Base-by-base conservation (phyloP, 2,113 vertebrate genomes). In the Neomonachus schauinslandi region DNA sequence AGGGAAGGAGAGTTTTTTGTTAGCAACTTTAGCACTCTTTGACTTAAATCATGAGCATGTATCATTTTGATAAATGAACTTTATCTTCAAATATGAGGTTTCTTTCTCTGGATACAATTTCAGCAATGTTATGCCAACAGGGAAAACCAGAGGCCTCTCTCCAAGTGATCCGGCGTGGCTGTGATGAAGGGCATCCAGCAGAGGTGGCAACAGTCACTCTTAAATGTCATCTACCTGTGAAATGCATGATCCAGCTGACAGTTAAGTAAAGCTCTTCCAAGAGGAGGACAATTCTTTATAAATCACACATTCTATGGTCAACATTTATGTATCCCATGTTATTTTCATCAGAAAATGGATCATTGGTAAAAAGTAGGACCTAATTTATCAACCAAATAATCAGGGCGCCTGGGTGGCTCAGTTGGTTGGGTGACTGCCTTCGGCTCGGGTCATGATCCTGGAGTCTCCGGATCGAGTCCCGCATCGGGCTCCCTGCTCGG, bases 261-360 rank as follows among this genome's bases (percentile, higher is more conserved):
- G 13, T 16, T 96, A 76, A 96, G 92, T 2, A 82, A 59, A 97
- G 94, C 77, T 71, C 80, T 90, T 92, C 91, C 13, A 76, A 97
- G 61, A 16, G 97, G 95, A 98, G 80, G 92, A 81, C 95, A 97
- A 33, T 55, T 93, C 51, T 84, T 98, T 71, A 83, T 13, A 65
- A 87, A 67, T 22, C 39, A 71, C 55, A 65, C 11, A 22, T 2
- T 26, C 61, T 51, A 46, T 18, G 21, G 63, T 53, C 82, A 81
- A 57, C 71, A 59, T 49, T 15, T 84, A 80, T 1, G 3, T 55
- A 77, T 85, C 61, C 42, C 82, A 69, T 85, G 4, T n/a, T 86
- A 39, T 49, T 88, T 74, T 77, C 77, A 94, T 33, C 63, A 69
- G 24, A 79, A 88, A 69, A 83, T 82, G 12, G 10, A 71, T 89